Percentiles rank a stretch among this genome's conserved stretches.
Conservation (phyloP, 2,797 vertebrate genomes). For the Microhierax caerulescens region DNA sequence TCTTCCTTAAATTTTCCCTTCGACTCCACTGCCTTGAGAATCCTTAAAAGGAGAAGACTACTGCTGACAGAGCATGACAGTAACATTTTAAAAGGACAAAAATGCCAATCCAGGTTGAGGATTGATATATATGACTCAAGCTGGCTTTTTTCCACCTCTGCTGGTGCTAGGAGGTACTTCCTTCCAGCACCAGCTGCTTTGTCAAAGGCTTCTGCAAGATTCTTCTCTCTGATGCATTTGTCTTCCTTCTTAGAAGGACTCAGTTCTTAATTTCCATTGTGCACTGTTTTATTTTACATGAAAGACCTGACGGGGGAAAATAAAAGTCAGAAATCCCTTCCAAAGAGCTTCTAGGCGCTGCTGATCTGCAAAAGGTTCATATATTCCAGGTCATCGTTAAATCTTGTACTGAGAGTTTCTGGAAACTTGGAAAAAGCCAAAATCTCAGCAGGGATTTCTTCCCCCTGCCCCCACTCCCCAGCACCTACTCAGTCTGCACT, state of each 20-base stretch:
- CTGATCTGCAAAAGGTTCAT: background rate
- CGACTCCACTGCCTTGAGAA: background rate
- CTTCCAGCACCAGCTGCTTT: background rate
- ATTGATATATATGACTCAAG: background rate
- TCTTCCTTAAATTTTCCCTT: background rate
- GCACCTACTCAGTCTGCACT: background rate
- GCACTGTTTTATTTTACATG: background rate
- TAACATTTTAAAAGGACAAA: background rate
- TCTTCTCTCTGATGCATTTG: background rate
- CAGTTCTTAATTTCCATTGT: background rate
- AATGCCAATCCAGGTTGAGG: background rate
- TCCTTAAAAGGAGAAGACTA: background rate
- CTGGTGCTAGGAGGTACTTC: background rate
- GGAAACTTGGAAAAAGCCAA: background rate
- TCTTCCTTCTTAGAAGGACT: background rate
- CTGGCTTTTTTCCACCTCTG: background rate
- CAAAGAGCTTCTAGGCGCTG: background rate
- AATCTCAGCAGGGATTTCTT: background rate
- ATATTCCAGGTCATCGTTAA: conserved; percentile 9
- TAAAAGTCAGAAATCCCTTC: background rate
- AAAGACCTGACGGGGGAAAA: background rate
- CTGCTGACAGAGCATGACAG: background rate
- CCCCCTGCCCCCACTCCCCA: background rate
- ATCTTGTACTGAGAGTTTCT: background rate
- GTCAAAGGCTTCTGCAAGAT: background rate